Evolutionary conservation across 2,113 vertebrate species (phyloP), one percentile per base, ranked within the genome.

Genomic region (Ciconia boyciana): DNA sequence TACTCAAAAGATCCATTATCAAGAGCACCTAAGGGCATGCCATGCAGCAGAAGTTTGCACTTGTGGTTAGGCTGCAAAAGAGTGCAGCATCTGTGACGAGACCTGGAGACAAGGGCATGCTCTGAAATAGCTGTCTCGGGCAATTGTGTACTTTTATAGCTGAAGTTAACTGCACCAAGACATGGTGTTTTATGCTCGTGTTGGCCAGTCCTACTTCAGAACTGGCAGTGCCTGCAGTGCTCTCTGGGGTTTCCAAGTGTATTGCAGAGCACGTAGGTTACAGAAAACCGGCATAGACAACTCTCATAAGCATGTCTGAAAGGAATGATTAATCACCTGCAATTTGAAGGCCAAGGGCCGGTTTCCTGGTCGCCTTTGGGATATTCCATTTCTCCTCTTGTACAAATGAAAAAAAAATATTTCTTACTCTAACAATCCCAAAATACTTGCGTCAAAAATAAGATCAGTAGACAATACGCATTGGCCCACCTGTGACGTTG

Each of bases 21-120:
- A 4, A 16, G 60, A 28, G 16, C 0, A 0, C 8, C 11, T 31
- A 6, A 5, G 0, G 1, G 49, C 1, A 0, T 1, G 3, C 16
- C 2, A 0, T 5, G 36, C 39, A 19, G 2, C 29, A 32, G 1
- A 2, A 28, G 12, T 39, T 49, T 29, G 8, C 16, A 1, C 1
- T 25, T 20, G 16, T 11, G 8, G 22, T 20, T n/a, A 9, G 34
- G 9, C 51, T 49, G 74, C 15, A 4, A 9, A 20, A 29, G 29
- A 29, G 41, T 1, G 32, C 34, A 11, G 41, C 22, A 4, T 36
- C 26, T 71, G 43, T 39, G 29, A 15, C 0, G 4, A 43, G 18
- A 43, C 26, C 16, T 54, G 75, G 32, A 31, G 28, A 7, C 7
- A 3, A 48, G 54, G n/a, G 3, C 32, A 2, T 22, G 14, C 28